These are phyloP conservation scores for Periophthalmus magnuspinnatus DNA, from an alignment of 2,797 vertebrate species.

Conservation along the genomic window DNA sequence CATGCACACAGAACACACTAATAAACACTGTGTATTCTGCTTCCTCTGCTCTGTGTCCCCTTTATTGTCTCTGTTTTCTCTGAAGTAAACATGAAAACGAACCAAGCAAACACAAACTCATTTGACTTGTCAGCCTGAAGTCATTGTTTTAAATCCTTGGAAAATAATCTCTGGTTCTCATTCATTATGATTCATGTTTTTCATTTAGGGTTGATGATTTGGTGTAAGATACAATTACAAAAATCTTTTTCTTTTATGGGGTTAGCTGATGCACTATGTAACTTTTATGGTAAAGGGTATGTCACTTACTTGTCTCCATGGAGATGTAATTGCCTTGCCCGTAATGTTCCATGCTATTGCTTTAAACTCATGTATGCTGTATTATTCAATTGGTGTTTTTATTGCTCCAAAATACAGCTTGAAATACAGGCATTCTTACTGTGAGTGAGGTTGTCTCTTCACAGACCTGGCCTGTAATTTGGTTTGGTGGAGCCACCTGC, in stretches of 20 bases:
- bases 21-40: conserved; percentile 21
- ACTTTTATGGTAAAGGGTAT: too few species aligned
- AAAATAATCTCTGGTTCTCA: not conserved
- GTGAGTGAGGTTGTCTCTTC: too few species aligned
- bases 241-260: not conserved
- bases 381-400: too few species aligned
- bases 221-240: not conserved
- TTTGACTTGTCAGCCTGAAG: conserved; percentile 4
- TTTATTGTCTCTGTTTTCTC: conserved; percentile 20
- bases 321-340: too few species aligned
- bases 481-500: not conserved
- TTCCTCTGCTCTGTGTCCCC: conserved; percentile 11
- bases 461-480: too few species aligned
- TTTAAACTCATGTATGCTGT: too few species aligned
- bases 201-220: not conserved
- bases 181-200: not conserved
- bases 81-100: conserved; percentile 2
- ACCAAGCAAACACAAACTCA: not conserved
- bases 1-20: conserved; percentile 13
- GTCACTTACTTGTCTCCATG: too few species aligned
- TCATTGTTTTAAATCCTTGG: not conserved
- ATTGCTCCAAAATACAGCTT: too few species aligned
- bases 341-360: too few species aligned
- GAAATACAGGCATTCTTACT: too few species aligned
- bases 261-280: not conserved